Evolutionary conservation across 2,797 vertebrate species (phyloP).

Genomic region (Platalea minor): DNA sequence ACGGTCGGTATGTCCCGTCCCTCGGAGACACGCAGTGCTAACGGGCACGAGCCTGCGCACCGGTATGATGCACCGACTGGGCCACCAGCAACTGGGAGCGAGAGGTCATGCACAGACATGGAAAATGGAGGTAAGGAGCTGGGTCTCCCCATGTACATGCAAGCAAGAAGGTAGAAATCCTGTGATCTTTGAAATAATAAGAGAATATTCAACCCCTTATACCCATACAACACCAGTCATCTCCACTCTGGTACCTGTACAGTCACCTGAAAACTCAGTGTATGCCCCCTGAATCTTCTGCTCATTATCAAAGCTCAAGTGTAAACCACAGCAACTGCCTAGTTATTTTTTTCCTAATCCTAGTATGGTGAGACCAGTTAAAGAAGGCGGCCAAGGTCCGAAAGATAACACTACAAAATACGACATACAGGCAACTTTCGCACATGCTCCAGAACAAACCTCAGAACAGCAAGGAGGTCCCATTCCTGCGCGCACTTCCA

Average conservation of each 20-base stretch:
- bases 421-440: background rate
- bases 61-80: fast-evolving
- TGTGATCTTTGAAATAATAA: background rate
- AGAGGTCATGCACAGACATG: background rate
- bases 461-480: background rate
- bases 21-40: background rate
- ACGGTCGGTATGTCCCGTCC: background rate
- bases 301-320: background rate
- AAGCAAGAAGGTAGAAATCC: background rate
- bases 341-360: background rate
- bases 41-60: background rate
- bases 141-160: background rate
- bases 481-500: background rate
- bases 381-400: background rate
- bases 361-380: background rate
- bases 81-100: background rate
- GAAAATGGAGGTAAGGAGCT: background rate
- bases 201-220: background rate
- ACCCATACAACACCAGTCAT: background rate
- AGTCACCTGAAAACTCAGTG: background rate
- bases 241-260: background rate
- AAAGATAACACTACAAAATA: background rate
- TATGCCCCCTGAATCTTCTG: background rate
- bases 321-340: background rate
- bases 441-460: background rate